These are phyloP conservation scores for Agrilus mali DNA, from an alignment of 2,888 invertebrate genomes.

Conservation along the genomic window DNA sequence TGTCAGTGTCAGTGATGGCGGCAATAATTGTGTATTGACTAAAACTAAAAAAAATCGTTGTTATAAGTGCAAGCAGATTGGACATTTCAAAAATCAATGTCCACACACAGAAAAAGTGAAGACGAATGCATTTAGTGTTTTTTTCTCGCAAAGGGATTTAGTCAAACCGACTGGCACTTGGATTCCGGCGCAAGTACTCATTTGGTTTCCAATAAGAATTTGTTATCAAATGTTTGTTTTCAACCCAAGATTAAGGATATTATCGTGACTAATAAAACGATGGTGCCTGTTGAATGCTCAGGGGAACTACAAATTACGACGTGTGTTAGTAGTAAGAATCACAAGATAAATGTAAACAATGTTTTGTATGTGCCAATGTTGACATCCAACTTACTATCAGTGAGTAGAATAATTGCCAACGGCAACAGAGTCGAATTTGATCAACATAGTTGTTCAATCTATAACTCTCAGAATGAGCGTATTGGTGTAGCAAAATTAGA, in stretches of 20 bases:
- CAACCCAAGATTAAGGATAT: background rate
- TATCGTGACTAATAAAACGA: slow-evolving; percentile 1
- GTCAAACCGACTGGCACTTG: slow-evolving; percentile 12
- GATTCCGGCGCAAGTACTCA: slow-evolving; percentile 10
- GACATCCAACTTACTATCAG: background rate
- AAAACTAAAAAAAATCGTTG: slow-evolving; percentile 5
- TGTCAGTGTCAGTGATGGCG: background rate
- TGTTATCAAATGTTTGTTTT: background rate
- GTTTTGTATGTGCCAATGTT: background rate
- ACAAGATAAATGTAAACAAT: too few relatives aligned
- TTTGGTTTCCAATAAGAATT: background rate
- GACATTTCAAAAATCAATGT: slow-evolving; percentile 15
- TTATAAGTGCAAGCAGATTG: slow-evolving; percentile 13
- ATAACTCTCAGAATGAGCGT: background rate
- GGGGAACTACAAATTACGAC: background rate
- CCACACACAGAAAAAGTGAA: slow-evolving; percentile 3
- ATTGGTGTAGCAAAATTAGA: background rate
- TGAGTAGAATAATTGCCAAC: slow-evolving; percentile 1
- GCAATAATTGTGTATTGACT: too few relatives aligned
- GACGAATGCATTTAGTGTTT: slow-evolving; percentile 14
- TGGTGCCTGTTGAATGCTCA: background rate
- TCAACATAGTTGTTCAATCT: background rate
- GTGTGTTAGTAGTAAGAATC: background rate
- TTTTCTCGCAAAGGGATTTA: slow-evolving; percentile 12
- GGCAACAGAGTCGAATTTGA: background rate